phyloP scores from a whole-genome alignment of 2,888 invertebrate genomes.

The Metallyticus violacea region DNA sequence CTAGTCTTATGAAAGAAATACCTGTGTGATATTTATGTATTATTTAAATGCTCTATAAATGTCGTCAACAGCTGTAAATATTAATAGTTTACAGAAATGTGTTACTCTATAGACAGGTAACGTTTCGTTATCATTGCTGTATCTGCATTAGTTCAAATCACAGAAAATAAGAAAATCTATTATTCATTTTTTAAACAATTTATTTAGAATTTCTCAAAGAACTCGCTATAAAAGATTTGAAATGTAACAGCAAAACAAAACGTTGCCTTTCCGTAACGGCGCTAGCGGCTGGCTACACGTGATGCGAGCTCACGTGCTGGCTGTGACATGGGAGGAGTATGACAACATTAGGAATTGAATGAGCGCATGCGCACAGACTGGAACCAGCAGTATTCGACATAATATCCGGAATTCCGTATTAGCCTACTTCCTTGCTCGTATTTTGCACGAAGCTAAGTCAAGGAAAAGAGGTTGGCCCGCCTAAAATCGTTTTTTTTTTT shows the following conservation, averaged over 20 bases:
- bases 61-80: too few relatives aligned
- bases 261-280: not conserved
- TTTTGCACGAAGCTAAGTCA: not conserved
- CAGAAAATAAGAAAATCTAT: too few relatives aligned
- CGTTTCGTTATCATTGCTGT: too few relatives aligned
- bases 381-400: not conserved
- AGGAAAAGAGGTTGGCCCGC: not conserved
- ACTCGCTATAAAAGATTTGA: not conserved
- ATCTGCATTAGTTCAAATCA: too few relatives aligned
- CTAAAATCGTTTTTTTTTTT: not conserved
- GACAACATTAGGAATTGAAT: not conserved
- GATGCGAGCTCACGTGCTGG: not conserved
- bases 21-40: too few relatives aligned
- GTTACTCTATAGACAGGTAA: too few relatives aligned
- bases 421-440: not conserved
- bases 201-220: not conserved
- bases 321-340: not conserved
- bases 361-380: not conserved
- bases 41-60: too few relatives aligned
- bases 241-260: not conserved
- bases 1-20: too few relatives aligned
- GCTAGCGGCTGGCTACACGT: not conserved
- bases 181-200: too few relatives aligned
- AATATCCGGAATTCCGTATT: not conserved
- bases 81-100: too few relatives aligned